phyloP scores from a whole-genome alignment of 2,113 vertebrate species.

The Rhea pennata region DNA sequence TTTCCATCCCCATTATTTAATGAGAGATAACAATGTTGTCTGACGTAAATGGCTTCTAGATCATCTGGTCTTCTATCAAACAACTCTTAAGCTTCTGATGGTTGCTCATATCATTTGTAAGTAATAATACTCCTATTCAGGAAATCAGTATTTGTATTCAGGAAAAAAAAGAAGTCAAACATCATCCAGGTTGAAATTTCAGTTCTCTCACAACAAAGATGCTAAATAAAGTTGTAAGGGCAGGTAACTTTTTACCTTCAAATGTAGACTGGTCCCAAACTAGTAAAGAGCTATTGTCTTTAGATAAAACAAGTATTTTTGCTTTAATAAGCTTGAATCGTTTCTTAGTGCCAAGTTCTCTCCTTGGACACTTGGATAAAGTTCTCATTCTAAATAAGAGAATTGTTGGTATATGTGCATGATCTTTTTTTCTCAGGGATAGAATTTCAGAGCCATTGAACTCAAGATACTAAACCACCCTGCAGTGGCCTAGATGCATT shows the following conservation, averaged over 20 bases:
- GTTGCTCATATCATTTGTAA: neutral
- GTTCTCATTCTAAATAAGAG: neutral
- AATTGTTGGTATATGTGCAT: neutral
- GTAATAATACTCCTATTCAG: neutral
- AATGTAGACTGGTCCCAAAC: neutral
- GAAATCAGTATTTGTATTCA: neutral
- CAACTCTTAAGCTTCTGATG: neutral
- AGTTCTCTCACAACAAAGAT: neutral
- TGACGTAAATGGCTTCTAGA: neutral
- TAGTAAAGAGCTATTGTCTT: neutral
- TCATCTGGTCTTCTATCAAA: neutral
- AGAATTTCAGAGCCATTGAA: neutral
- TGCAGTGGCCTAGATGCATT: neutral
- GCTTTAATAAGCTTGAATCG: neutral
- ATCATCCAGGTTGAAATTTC: neutral
- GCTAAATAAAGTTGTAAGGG: neutral
- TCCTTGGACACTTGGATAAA: neutral
- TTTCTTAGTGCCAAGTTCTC: slow-evolving; percentile 16
- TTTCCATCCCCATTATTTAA: neutral
- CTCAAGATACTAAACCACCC: neutral
- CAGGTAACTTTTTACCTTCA: neutral
- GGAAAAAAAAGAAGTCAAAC: neutral
- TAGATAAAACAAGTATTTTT: slow-evolving; percentile 37
- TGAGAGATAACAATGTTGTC: neutral
- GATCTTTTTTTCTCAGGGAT: neutral